phyloP scores from a whole-genome alignment of 2,888 invertebrate genomes.

The Notodonta ziczac region DNA sequence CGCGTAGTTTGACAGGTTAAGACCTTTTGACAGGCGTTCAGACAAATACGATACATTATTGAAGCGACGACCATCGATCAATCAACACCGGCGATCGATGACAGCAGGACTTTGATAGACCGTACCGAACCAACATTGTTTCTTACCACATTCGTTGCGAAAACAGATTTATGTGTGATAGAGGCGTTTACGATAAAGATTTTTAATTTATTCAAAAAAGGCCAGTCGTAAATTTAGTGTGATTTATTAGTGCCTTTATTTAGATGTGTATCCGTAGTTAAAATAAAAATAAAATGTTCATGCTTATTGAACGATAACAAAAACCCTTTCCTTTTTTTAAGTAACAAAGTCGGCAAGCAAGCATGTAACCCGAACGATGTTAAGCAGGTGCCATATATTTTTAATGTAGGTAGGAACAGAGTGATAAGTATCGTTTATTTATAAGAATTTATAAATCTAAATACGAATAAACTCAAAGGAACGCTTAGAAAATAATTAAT shows the following conservation, averaged over 20 bases:
- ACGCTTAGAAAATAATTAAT: no score
- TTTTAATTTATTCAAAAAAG: not conserved
- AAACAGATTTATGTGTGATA: not conserved
- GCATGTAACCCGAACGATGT: no score
- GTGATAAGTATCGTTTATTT: no score
- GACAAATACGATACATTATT: conserved; percentile 25
- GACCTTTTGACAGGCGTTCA: conserved; percentile 18
- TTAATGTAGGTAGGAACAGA: no score
- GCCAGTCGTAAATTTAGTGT: not conserved
- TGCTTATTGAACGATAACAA: no score
- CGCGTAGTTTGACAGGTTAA: conserved; percentile 10
- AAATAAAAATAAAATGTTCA: not conserved
- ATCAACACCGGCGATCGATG: conserved; percentile 19
- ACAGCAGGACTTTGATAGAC: conserved; percentile 21
- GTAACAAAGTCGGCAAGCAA: no score
- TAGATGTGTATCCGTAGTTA: not conserved
- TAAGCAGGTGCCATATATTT: no score
- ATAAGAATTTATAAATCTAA: no score
- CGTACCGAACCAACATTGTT: conserved; percentile 14
- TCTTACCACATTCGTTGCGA: not conserved
- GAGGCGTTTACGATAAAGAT: not conserved
- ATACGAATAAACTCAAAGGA: no score
- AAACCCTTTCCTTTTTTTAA: no score
- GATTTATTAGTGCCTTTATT: conserved; percentile 4
- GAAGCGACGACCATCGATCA: conserved; percentile 18